Conservation (phyloP, 2,113 vertebrate genomes). For the Centrocercus urophasianus region DNA sequence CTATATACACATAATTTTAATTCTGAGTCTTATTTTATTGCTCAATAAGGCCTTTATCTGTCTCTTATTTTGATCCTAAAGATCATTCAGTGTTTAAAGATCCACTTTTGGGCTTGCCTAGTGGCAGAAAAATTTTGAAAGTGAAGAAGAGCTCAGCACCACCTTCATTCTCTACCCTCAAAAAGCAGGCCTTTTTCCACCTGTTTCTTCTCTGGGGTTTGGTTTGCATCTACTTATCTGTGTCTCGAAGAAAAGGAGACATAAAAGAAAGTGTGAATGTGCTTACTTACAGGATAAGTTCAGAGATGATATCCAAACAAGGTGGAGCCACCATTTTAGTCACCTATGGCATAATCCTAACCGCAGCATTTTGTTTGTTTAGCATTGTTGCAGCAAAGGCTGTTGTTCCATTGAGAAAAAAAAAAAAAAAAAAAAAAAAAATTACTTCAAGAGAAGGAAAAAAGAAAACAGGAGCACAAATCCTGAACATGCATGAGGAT, state of each 20-base stretch:
- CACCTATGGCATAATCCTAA: not conserved
- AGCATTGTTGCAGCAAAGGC: not conserved
- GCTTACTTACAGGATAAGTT: not conserved
- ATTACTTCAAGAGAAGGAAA: not conserved
- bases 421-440: too few species aligned
- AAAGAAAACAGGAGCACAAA: not conserved
- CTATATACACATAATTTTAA: not conserved
- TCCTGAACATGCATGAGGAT: not conserved
- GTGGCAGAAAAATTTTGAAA: not conserved
- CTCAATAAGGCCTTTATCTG: not conserved
- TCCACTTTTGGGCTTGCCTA: not conserved
- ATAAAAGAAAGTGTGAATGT: not conserved
- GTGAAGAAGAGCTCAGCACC: not conserved
- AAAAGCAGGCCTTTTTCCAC: not conserved
- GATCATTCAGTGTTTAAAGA: not conserved
- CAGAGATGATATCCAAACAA: not conserved
- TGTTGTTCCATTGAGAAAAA: not conserved
- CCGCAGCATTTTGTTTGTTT: not conserved
- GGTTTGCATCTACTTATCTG: not conserved
- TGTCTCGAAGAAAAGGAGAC: not conserved
- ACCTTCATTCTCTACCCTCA: not conserved
- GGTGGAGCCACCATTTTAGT: not conserved
- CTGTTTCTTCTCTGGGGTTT: not conserved
- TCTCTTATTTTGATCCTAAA: not conserved
- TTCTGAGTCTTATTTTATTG: not conserved